Conservation (phyloP, 2,888 invertebrate species). For the Himalopsyche kuldschensis region DNA sequence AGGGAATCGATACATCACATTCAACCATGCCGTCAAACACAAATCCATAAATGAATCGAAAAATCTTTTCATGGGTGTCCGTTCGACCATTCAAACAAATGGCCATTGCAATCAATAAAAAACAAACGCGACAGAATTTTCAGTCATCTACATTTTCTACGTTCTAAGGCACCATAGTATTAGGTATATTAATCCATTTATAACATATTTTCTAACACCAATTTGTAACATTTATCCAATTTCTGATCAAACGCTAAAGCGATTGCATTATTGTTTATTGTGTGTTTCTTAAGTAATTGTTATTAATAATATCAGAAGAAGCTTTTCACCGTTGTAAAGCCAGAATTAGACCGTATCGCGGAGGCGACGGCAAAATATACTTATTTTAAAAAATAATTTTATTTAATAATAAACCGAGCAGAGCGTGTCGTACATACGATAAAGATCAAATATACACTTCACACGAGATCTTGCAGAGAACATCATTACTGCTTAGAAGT, state of each 20-base stretch:
- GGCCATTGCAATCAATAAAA: too few relatives aligned
- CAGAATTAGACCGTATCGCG: neutral
- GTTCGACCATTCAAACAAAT: too few relatives aligned
- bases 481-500: neutral
- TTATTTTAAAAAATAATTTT: neutral
- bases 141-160: too few relatives aligned
- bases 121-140: too few relatives aligned
- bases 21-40: too few relatives aligned
- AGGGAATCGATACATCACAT: too few relatives aligned
- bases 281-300: neutral
- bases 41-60: too few relatives aligned
- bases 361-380: neutral
- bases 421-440: neutral
- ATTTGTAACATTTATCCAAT: too few relatives aligned
- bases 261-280: neutral
- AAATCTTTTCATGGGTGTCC: too few relatives aligned
- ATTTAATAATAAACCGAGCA: neutral
- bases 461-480: neutral
- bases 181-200: too few relatives aligned
- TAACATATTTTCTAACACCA: too few relatives aligned
- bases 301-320: neutral
- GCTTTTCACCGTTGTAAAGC: neutral
- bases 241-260: neutral
- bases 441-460: neutral
- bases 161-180: too few relatives aligned